Base-by-base conservation (phyloP, 1,140 invertebrate species). In the Sarcophaga peregrina region DNA sequence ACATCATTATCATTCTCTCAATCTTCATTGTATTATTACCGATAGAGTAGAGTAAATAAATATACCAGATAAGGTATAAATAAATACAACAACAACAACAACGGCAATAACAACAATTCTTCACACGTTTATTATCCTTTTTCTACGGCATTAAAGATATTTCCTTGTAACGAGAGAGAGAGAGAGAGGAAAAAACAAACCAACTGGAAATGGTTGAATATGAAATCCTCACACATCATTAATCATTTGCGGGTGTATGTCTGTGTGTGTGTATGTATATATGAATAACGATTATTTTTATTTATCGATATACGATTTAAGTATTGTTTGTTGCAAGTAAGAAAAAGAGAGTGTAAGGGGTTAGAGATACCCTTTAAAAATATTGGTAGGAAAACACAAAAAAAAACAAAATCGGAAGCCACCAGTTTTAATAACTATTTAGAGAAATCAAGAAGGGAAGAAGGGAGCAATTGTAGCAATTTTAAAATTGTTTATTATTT, bases 151-250 rank as follows among this genome's bases (percentile, higher is more conserved):
- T 37, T 9, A 68, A 68, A 37, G 25, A 37, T 37, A 37, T 68
- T 7, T 68, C 7, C 20, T 5, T 68, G 62, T 20, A 37, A 37
- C 50, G 54, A n/a, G 54, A 4, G 11, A 47, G 74, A 8, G 47
- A 20, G 13, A n/a, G n/a, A n/a, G 37, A 72, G 62, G 25, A 37
- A 37, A 37, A 4, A 37, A 37, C 20, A 25, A 62, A n/a, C 15
- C 9, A 13, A 15, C 4, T 37, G 73, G 10, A 15, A 76, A 76
- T 48, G 45, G 47, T 47, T 15, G 47, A 47, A 47, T 46, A 78
- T 78, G 50, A 20, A 47, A 25, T 20, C 25, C 75, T 78, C 48
- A 78, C 75, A 78, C 75, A 78, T 78, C 75, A 78, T 78, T 78
- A 78, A 78, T 78, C 75, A 78, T 78, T 68, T 58, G 10, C 3